A percentile compares a stretch with the other conserved stretches of the same genome.
Conservation (phyloP, 92 coral and sea anemone genomes). For the Paramuricea clavata region DNA sequence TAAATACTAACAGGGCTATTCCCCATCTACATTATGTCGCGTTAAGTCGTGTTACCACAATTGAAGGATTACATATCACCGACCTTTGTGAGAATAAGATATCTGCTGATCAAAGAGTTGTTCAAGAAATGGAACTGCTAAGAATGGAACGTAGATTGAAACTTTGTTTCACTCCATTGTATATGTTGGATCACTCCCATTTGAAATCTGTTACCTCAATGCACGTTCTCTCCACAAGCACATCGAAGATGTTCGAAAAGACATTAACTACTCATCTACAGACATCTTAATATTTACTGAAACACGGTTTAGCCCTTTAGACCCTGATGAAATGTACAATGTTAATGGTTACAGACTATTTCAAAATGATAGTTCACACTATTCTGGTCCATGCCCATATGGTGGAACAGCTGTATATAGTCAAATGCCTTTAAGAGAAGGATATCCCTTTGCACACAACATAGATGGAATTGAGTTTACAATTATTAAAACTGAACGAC, state of each 20-base stretch:
- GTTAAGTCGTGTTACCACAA: too few relatives aligned
- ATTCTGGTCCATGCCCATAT: too few relatives aligned
- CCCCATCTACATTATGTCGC: too few relatives aligned
- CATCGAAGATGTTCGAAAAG: conserved; percentile 53
- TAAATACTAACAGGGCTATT: too few relatives aligned
- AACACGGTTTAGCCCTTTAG: conserved; percentile 42
- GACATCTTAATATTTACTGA: conserved; percentile 43
- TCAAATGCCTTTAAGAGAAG: too few relatives aligned
- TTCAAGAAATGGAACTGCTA: conserved; percentile 61
- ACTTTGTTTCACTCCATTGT: conserved; percentile 61
- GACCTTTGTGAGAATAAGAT: not conserved
- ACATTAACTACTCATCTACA: conserved; percentile 34
- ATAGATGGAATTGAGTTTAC: too few relatives aligned
- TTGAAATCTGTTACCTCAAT: conserved; percentile 48
- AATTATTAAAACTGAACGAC: too few relatives aligned
- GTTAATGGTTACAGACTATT: conserved; percentile 25
- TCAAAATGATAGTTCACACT: conserved; percentile 16
- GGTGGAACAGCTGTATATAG: too few relatives aligned
- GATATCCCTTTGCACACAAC: too few relatives aligned
- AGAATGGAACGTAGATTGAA: conserved; percentile 61
- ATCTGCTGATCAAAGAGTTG: not conserved
- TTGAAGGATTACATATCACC: too few relatives aligned
- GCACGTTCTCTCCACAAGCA: conserved; percentile 52
- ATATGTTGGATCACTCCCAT: conserved; percentile 35
- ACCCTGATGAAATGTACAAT: conserved; percentile 30